Evolutionary conservation across 23 tunicate genomes (phyloP).

Genomic region (Trididemnum nubilum): DNA sequence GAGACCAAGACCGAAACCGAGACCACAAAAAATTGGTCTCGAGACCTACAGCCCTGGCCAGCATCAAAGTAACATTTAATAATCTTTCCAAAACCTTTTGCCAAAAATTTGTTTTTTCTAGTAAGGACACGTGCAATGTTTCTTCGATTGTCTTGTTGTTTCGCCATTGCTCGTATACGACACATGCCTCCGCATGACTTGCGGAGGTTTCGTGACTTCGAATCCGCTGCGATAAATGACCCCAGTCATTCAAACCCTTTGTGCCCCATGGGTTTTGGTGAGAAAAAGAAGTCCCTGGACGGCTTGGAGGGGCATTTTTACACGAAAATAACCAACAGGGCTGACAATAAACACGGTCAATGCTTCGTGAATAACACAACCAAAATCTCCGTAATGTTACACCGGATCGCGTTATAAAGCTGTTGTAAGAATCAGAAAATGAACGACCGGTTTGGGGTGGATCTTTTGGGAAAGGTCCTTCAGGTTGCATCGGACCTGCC

Average conservation of each 20-base stretch:
- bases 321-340: slow-evolving; percentile 27
- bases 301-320: slow-evolving; percentile 21
- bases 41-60: no score
- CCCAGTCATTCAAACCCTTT: slow-evolving; percentile 24
- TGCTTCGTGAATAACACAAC: slow-evolving; percentile 20
- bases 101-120: slow-evolving; percentile 26
- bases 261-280: slow-evolving; percentile 23
- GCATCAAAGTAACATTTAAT: slow-evolving; percentile 1
- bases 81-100: slow-evolving; percentile 15
- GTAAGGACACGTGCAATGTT: slow-evolving; percentile 25
- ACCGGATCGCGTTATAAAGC: slow-evolving; percentile 12
- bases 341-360: slow-evolving; percentile 28
- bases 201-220: slow-evolving; percentile 32
- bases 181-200: slow-evolving; percentile 33
- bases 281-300: slow-evolving; percentile 13
- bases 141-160: slow-evolving; percentile 18
- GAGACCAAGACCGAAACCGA: no score
- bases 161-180: slow-evolving; percentile 24
- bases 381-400: slow-evolving; percentile 16
- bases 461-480: slow-evolving; percentile 19
- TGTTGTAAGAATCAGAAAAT: background rate
- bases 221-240: slow-evolving; percentile 26
- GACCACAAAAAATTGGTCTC: no score
- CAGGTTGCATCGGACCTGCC: slow-evolving; percentile 12
- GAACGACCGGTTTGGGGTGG: slow-evolving; percentile 10